Evolutionary conservation across 2,797 vertebrate species (phyloP).

Genomic region (Acrossocheilus wenchowensis): DNA sequence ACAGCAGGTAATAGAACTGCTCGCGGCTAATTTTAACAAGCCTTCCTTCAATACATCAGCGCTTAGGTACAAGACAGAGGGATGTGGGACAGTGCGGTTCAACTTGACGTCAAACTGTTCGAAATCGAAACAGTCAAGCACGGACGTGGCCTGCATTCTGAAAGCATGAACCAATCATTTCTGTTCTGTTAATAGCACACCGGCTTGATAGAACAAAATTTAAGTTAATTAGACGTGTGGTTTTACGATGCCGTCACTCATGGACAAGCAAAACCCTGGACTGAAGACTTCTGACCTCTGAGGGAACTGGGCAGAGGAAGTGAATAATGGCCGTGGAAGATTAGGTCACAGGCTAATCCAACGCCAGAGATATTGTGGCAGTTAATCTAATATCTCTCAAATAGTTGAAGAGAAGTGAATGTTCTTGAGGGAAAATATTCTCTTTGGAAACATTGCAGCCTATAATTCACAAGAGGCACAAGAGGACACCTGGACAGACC

Average conservation of each 20-base stretch:
- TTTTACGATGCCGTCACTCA: conserved; percentile 26
- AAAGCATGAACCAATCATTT: not conserved
- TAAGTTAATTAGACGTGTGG: not conserved
- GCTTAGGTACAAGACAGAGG: conserved; percentile 41
- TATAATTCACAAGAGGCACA: conserved; percentile 53
- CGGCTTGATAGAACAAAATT: not conserved
- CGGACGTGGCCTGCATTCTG: conserved; percentile 7
- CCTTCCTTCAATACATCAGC: not conserved
- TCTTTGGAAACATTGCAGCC: conserved; percentile 51
- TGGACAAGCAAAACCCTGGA: conserved; percentile 16
- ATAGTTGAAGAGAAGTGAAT: conserved; percentile 52
- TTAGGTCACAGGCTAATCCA: conserved; percentile 43
- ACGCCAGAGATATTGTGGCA: conserved; percentile 18
- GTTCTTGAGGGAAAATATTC: conserved; percentile 53
- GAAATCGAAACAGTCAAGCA: not conserved
- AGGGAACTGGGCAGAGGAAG: conserved; percentile 44
- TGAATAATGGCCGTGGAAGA: conserved; percentile 43
- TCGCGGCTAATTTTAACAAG: conserved; percentile 52
- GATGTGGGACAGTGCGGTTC: not conserved
- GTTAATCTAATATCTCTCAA: conserved; percentile 37
- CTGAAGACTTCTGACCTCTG: conserved; percentile 51
- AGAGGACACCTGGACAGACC: conserved; percentile 50
- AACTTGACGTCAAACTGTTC: conserved; percentile 1
- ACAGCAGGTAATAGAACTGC: conserved; percentile 56
- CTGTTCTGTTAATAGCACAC: not conserved